Conservation (phyloP, 2,797 vertebrate genomes). For the Petrocephalus schoutedeni region DNA sequence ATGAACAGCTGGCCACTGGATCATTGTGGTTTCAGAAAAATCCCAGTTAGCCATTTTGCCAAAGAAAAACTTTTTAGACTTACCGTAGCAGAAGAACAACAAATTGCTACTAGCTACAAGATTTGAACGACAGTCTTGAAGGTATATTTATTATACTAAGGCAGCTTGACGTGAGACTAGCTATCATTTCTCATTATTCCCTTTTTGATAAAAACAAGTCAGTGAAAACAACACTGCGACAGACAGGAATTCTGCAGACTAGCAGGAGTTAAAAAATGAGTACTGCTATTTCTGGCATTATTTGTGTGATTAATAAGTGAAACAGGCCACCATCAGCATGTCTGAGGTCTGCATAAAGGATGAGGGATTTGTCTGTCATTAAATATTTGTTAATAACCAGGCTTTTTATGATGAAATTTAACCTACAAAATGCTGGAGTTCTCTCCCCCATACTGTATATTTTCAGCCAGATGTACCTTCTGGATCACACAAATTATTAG, state of each 20-base stretch:
- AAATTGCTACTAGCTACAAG: background rate
- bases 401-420: background rate
- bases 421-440: background rate
- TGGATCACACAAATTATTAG: background rate
- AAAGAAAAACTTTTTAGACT: background rate
- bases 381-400: background rate
- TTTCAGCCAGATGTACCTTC: background rate
- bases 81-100: background rate
- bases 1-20: background rate
- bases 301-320: conserved; percentile 11
- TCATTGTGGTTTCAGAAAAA: background rate
- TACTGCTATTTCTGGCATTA: background rate
- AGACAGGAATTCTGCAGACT: background rate
- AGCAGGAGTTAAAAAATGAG: background rate
- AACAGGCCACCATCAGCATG: background rate
- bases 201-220: background rate
- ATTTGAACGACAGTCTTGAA: background rate
- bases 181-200: background rate
- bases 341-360: background rate
- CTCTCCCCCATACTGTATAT: background rate
- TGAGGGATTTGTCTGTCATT: background rate
- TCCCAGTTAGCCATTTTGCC: background rate
- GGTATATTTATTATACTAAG: background rate
- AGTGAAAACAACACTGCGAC: background rate
- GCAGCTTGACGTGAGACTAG: background rate